These are phyloP conservation scores for Pterois miles DNA, from an alignment of 2,797 vertebrate genomes.

Conservation along the genomic window DNA sequence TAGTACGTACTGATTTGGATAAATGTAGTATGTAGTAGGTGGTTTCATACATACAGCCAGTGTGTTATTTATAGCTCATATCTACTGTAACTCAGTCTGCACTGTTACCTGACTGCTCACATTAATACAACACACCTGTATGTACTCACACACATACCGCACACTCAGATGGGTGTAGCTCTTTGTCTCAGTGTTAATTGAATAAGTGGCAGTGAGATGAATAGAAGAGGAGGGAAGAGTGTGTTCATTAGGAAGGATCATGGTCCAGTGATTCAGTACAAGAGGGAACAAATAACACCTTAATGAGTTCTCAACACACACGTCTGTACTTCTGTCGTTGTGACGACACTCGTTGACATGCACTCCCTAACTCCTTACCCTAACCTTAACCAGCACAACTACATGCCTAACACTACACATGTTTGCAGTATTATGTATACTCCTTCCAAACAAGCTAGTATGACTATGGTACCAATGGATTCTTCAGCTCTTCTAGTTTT, in stretches of 20 bases:
- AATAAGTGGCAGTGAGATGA: constrained; percentile 11
- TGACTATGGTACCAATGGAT: too few relatives aligned
- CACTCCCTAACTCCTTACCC: too few relatives aligned
- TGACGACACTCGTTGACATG: not conserved
- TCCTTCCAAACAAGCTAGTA: too few relatives aligned
- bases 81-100: not conserved
- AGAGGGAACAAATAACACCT: constrained; percentile 22
- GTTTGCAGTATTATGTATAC: too few relatives aligned
- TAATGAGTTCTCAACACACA: constrained; percentile 14
- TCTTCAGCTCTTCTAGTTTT: too few relatives aligned
- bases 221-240: constrained; percentile 9
- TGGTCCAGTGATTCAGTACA: constrained; percentile 17
- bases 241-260: constrained; percentile 27
- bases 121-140: too few relatives aligned
- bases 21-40: too few relatives aligned
- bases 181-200: constrained; percentile 22
- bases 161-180: not conserved
- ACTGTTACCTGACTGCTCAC: not conserved
- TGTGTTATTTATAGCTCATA: not conserved
- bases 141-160: not conserved
- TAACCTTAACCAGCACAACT: too few relatives aligned
- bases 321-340: not conserved
- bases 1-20: too few relatives aligned
- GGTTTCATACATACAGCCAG: too few relatives aligned
- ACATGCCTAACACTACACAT: too few relatives aligned